phyloP scores from a whole-genome alignment of 2,113 vertebrate species.

The Oxyura jamaicensis region DNA sequence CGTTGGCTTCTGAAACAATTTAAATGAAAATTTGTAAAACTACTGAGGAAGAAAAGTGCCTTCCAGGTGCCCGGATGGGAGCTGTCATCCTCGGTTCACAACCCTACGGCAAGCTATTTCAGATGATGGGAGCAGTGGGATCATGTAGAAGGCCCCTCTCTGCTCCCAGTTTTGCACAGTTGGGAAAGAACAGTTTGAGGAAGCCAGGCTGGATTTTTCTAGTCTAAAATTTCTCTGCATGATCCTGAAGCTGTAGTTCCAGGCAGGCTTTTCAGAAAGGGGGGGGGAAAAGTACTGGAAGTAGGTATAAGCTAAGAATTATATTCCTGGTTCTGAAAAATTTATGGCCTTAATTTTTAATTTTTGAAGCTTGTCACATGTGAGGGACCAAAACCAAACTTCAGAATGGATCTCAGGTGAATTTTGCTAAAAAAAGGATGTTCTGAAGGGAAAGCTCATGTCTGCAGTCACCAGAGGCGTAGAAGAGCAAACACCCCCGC shows the following conservation, averaged over 20 bases:
- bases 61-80: neutral
- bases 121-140: neutral
- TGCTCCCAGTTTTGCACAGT: neutral
- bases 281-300: neutral
- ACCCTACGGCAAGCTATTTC: neutral
- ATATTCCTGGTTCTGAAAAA: neutral
- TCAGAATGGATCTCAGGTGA: neutral
- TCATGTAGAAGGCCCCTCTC: neutral
- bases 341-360: neutral
- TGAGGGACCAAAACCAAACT: neutral
- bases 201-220: neutral
- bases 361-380: neutral
- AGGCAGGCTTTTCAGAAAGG: neutral
- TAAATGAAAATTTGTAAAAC: neutral
- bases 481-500: neutral
- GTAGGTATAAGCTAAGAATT: neutral
- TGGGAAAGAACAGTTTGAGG: fast-evolving
- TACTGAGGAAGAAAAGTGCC: neutral
- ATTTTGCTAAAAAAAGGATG: neutral
- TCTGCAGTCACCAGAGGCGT: neutral
- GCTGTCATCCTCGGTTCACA: neutral
- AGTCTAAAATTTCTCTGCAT: neutral
- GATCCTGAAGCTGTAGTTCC: neutral
- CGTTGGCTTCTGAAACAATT: neutral
- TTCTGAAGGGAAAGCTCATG: neutral